phyloP scores from a whole-genome alignment of 2,888 invertebrate species.

The Dione juno region DNA sequence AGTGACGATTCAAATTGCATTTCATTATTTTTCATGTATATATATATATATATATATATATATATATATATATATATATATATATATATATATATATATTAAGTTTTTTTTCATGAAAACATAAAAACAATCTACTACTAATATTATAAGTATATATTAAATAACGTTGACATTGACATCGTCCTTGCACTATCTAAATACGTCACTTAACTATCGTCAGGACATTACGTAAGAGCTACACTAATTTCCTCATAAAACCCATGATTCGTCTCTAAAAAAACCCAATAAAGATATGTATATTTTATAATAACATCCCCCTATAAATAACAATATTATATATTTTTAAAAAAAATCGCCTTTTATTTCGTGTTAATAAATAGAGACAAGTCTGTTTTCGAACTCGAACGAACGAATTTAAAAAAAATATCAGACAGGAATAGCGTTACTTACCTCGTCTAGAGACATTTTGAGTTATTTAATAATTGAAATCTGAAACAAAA shows the following conservation, averaged over 20 bases:
- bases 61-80: no score
- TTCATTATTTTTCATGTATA: no score
- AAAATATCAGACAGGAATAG: background rate
- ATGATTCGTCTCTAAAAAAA: slow-evolving; percentile 8
- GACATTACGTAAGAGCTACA: background rate
- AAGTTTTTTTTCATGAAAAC: no score
- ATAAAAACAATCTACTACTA: no score
- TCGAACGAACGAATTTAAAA: no score
- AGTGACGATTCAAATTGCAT: no score
- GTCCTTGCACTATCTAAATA: background rate
- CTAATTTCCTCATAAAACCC: slow-evolving; percentile 6
- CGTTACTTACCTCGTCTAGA: slow-evolving; percentile 74
- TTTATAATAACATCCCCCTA: slow-evolving; percentile 5
- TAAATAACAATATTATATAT: background rate
- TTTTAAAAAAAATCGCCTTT: background rate
- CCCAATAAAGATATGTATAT: background rate
- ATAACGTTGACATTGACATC: background rate
- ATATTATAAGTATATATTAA: no score
- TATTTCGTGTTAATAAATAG: no score
- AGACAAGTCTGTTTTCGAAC: background rate
- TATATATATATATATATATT: no score
- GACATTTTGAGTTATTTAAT: slow-evolving; percentile 68
- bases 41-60: no score
- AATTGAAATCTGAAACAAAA: slow-evolving; percentile 70
- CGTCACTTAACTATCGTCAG: background rate